Conservation (phyloP, 2,113 vertebrate species). For the Pluvianellus socialis region DNA sequence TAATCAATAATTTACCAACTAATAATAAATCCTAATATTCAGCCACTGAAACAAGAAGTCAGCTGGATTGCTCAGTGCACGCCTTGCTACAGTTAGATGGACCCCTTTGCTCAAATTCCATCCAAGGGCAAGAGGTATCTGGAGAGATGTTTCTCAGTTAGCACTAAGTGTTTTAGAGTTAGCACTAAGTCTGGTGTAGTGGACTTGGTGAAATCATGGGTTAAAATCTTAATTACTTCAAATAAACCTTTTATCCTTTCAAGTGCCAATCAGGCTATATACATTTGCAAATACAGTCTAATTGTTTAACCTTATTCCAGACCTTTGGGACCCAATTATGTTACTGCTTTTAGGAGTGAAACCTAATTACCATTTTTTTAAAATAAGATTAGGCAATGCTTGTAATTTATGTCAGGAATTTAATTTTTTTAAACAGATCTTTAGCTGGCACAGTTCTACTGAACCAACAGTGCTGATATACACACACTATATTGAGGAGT, state of each 20-base stretch:
- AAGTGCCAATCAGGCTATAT: constrained; percentile 36
- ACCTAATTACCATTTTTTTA: neutral
- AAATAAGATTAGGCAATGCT: neutral
- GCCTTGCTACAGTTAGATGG: neutral
- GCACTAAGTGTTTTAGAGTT: neutral
- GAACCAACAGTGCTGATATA: neutral
- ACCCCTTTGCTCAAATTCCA: neutral
- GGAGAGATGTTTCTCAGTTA: neutral
- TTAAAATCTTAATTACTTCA: constrained; percentile 35
- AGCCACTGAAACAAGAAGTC: neutral
- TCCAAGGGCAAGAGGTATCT: neutral
- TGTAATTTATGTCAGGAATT: neutral
- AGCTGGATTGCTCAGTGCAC: neutral
- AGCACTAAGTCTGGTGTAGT: neutral
- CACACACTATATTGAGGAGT: neutral
- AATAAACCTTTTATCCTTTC: constrained; percentile 47
- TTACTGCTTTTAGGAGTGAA: constrained; percentile 5
- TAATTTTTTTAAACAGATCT: constrained; percentile 24
- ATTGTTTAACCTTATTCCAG: constrained; percentile 54
- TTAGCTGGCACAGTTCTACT: neutral
- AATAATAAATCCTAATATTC: constrained; percentile 35
- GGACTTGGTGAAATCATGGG: neutral
- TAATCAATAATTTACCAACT: constrained; percentile 26
- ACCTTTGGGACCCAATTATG: constrained; percentile 57
- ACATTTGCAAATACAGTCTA: constrained; percentile 26